These are phyloP conservation scores for Chloroclystis v-ata DNA, from an alignment of 2,888 invertebrate species.

Conservation along the genomic window DNA sequence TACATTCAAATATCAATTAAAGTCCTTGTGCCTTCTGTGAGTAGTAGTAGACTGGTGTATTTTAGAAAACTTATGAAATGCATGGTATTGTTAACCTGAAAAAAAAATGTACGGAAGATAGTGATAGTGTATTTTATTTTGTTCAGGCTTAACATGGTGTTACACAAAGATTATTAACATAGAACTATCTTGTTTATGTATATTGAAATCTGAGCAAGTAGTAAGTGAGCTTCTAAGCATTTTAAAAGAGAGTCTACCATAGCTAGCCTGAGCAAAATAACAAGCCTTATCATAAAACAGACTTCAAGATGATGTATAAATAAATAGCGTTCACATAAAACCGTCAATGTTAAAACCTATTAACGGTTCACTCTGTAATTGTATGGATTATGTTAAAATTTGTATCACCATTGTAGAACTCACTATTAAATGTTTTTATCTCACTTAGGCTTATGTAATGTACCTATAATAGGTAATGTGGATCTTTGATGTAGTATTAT, in stretches of 20 bases:
- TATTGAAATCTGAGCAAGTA: no score
- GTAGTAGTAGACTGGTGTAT: slow-evolving; percentile 12
- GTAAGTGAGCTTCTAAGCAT: no score
- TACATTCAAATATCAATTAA: slow-evolving; percentile 8
- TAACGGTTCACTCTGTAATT: no score
- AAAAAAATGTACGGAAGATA: background rate
- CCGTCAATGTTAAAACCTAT: no score
- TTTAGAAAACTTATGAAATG: slow-evolving; percentile 7
- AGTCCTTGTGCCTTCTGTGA: slow-evolving; percentile 37
- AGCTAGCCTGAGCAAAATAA: no score
- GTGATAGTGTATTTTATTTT: background rate
- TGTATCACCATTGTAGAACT: slow-evolving; percentile 2
- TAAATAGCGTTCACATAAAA: no score
- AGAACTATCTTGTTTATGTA: no score
- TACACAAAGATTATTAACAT: no score
- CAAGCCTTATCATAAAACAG: no score
- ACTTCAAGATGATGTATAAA: no score
- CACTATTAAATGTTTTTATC: slow-evolving; percentile 5
- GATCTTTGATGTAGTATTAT: slow-evolving; percentile 20
- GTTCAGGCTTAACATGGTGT: no score
- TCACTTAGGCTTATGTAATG: slow-evolving; percentile 21
- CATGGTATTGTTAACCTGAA: background rate
- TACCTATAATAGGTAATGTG: slow-evolving; percentile 16
- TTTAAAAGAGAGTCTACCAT: no score
- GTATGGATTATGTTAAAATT: background rate